These are phyloP conservation scores for Muscidifurax raptorellus DNA, from an alignment of 1,140 invertebrate species.

Conservation along the genomic window DNA sequence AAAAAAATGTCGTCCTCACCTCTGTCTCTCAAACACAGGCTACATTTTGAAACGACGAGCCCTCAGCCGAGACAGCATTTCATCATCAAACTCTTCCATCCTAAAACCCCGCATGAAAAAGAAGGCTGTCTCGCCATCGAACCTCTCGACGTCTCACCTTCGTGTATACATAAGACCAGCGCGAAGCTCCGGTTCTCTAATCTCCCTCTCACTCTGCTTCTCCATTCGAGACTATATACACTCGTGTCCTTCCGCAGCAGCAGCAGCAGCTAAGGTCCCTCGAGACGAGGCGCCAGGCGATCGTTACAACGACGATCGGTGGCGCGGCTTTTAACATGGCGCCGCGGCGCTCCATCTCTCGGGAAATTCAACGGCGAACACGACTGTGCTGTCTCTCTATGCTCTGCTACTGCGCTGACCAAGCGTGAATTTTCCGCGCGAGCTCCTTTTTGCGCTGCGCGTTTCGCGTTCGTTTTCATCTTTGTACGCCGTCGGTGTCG, in stretches of 20 bases:
- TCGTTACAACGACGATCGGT: constrained; percentile 46
- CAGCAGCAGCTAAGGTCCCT: constrained; percentile 12
- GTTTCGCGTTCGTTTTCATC: constrained; percentile 8
- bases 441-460: constrained; percentile 12
- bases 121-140: neutral
- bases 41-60: neutral
- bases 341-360: constrained; percentile 41
- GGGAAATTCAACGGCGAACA: constrained; percentile 47
- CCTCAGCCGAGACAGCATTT: neutral
- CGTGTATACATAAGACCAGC: neutral
- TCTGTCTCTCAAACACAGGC: too few relatives aligned
- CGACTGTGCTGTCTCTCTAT: neutral
- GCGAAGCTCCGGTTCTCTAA: constrained; percentile 4
- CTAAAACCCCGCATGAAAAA: neutral
- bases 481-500: neutral
- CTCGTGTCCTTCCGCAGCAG: constrained; percentile 50
- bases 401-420: constrained; percentile 37
- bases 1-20: neutral
- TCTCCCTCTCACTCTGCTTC: constrained; percentile 37
- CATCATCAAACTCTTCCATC: neutral
- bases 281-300: constrained; percentile 13
- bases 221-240: constrained; percentile 49
- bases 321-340: constrained; percentile 48
- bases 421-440: constrained; percentile 51
- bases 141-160: neutral